Percentiles rank a stretch among this genome's conserved stretches.
Conservation (phyloP, 1,140 invertebrate genomes). For the Papilio polyxenes region DNA sequence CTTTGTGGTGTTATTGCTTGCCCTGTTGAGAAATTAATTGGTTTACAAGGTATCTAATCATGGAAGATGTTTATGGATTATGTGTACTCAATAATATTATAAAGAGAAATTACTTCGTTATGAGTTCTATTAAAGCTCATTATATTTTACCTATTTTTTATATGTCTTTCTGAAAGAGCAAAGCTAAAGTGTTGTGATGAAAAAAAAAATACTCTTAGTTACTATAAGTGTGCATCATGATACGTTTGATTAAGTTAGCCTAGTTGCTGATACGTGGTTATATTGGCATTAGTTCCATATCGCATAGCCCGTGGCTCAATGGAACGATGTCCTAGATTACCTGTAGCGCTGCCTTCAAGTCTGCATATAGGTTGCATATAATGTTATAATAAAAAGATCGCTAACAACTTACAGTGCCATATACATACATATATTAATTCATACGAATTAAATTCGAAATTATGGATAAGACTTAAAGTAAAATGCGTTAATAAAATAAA, state of each 20-base stretch:
- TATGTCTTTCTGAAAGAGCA: background rate
- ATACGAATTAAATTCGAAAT: no score
- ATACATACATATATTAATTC: background rate
- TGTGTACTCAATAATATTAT: no score
- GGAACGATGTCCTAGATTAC: background rate
- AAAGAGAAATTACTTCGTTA: no score
- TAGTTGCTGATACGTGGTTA: background rate
- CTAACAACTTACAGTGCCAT: background rate
- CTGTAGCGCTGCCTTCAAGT: background rate
- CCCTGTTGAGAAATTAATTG: background rate
- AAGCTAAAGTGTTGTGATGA: no score
- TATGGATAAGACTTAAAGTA: no score
- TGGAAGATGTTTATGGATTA: no score
- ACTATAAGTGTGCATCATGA: background rate
- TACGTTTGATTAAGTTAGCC: constrained; percentile 1
- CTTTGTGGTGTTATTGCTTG: background rate
- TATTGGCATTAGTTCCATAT: background rate
- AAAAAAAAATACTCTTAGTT: no score
- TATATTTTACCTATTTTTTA: background rate
- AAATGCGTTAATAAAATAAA: no score
- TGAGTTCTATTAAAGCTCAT: no score
- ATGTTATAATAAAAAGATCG: background rate
- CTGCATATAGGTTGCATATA: background rate
- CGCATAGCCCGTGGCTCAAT: background rate
- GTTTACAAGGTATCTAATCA: no score